phyloP scores from a whole-genome alignment of 2,797 vertebrate genomes.

The Alosa sapidissima region DNA sequence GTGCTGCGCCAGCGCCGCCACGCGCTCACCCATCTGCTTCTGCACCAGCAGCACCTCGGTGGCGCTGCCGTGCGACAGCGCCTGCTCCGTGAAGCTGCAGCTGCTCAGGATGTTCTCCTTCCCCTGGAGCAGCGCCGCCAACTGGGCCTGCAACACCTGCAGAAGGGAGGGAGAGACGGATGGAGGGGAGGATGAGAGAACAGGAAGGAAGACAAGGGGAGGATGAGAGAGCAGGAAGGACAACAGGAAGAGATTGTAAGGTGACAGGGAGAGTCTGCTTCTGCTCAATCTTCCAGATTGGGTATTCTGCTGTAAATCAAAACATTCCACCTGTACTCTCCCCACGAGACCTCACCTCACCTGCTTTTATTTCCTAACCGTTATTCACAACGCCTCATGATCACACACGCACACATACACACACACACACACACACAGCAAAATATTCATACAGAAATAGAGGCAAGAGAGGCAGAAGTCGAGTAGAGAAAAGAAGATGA shows the following conservation, averaged over 20 bases:
- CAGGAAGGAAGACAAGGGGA: neutral
- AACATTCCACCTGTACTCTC: no score
- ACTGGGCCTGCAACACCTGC: conserved; percentile 87
- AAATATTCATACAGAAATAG: neutral
- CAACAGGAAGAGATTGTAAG: neutral
- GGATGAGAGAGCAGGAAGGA: neutral
- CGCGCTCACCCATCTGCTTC: conserved; percentile 94
- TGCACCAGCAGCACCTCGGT: conserved; percentile 88
- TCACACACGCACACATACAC: no score
- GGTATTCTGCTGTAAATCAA: no score
- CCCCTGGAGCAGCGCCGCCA: conserved; percentile 84
- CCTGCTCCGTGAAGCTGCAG: conserved; percentile 91
- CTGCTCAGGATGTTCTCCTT: conserved; percentile 94
- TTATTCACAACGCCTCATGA: no score
- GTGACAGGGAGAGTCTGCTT: neutral
- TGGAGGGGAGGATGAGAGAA: neutral
- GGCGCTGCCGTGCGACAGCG: conserved; percentile 77
- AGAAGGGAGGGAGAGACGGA: neutral
- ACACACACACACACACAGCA: neutral
- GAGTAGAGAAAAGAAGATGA: neutral
- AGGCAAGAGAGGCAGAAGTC: neutral
- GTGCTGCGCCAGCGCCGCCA: conserved; percentile 82
- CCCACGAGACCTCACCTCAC: no score
- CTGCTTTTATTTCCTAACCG: no score
- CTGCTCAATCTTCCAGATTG: no score